A percentile compares a stretch with the other conserved stretches of the same genome.
Conservation (phyloP, 1,140 invertebrate species). For the Pogonomyrmex californicus region DNA sequence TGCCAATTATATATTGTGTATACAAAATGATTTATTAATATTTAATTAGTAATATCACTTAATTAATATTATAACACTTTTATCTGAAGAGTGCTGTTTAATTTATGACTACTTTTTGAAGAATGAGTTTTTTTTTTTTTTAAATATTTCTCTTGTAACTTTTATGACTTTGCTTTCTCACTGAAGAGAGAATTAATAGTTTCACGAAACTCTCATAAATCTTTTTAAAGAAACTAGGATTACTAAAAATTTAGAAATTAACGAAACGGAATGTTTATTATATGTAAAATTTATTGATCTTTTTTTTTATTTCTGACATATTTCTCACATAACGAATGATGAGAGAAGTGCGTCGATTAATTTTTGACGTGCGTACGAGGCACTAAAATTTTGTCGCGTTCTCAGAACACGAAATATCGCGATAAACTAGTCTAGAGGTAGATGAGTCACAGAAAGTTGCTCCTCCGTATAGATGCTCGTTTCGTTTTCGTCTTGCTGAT, state of each 20-base stretch:
- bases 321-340: not conserved
- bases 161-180: not conserved
- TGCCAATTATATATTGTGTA: too few species aligned
- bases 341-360: not conserved
- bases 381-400: not conserved
- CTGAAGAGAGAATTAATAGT: not conserved
- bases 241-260: too few species aligned
- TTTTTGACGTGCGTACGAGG: not conserved
- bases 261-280: not conserved
- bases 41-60: not conserved
- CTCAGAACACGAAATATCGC: slow-evolving; percentile 20
- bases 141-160: slow-evolving; percentile 4
- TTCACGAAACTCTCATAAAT: not conserved
- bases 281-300: not conserved
- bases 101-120: not conserved
- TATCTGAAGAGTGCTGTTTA: not conserved
- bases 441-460: slow-evolving; percentile 37
- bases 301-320: not conserved
- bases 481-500: slow-evolving; percentile 48
- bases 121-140: not conserved
- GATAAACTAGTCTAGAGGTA: slow-evolving; percentile 28
- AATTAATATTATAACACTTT: not conserved
- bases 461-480: slow-evolving; percentile 1
- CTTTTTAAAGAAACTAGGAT: not conserved
- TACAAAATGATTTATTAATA: not conserved